phyloP scores from a whole-genome alignment of 2,888 invertebrate genomes.

The Helicoverpa assulta region DNA sequence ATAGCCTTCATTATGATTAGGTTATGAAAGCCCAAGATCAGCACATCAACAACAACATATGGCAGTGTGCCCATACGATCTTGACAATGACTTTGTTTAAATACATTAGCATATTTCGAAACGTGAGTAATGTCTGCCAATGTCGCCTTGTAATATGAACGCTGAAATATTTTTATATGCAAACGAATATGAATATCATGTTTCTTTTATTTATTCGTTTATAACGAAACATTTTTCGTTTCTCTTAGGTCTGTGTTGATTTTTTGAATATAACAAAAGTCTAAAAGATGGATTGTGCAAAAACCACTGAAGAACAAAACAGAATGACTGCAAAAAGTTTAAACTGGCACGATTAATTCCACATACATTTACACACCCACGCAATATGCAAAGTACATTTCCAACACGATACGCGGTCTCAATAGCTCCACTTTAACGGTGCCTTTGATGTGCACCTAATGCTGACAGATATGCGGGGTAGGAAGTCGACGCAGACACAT shows the following conservation, averaged over 20 bases:
- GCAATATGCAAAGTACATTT: constrained; percentile 26
- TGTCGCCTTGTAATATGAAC: constrained; percentile 46
- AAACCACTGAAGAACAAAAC: not conserved
- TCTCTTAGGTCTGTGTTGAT: not conserved
- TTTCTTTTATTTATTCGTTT: constrained; percentile 11
- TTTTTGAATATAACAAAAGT: not conserved
- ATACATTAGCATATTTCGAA: constrained; percentile 62
- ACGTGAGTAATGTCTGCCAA: constrained; percentile 61
- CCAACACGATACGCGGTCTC: constrained; percentile 50
- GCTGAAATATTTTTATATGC: constrained; percentile 42
- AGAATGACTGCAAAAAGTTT: constrained; percentile 1
- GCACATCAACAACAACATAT: constrained; percentile 45
- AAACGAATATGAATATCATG: constrained; percentile 31
- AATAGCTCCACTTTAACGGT: constrained; percentile 71
- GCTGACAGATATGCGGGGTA: constrained; percentile 71
- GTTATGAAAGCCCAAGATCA: constrained; percentile 28
- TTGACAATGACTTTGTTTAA: constrained; percentile 64
- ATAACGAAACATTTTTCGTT: not conserved
- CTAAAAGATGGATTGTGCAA: not conserved
- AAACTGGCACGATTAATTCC: constrained; percentile 3
- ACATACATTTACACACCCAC: constrained; percentile 20
- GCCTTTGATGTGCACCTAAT: constrained; percentile 74
- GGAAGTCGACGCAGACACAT: constrained; percentile 66
- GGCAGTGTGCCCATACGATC: constrained; percentile 62
- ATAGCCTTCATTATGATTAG: constrained; percentile 5